phyloP scores from a whole-genome alignment of 2,888 invertebrate species.

The Apodemia mormo region DNA sequence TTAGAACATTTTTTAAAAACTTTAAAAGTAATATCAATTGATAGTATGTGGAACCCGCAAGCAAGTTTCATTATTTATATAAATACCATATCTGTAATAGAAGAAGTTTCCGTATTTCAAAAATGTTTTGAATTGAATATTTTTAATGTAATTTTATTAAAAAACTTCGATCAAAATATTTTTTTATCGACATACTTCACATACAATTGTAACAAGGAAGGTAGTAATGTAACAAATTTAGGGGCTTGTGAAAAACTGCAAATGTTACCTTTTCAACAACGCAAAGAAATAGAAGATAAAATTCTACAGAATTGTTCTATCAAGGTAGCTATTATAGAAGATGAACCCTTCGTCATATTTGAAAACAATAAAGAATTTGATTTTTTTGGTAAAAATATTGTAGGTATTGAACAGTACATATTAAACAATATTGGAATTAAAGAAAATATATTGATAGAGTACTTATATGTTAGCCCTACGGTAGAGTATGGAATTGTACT shows the following conservation, averaged over 20 bases:
- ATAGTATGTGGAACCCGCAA: constrained; percentile 35
- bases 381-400: constrained; percentile 37
- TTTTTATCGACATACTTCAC: constrained; percentile 11
- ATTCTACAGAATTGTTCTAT: constrained; percentile 46
- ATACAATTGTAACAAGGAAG: background rate
- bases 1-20: background rate
- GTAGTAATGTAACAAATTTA: constrained; percentile 4
- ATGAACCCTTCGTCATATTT: constrained; percentile 47
- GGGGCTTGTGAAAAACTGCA: constrained; percentile 10
- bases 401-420: constrained; percentile 54
- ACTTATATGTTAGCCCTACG: constrained; percentile 36
- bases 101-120: background rate
- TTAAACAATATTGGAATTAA: constrained; percentile 47
- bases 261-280: background rate
- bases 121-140: constrained; percentile 13
- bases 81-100: background rate
- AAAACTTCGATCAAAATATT: background rate
- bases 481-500: constrained; percentile 46
- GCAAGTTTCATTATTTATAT: constrained; percentile 30
- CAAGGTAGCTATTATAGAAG: constrained; percentile 46
- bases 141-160: constrained; percentile 17
- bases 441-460: constrained; percentile 45
- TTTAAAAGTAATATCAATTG: constrained; percentile 20
- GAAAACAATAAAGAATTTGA: constrained; percentile 40
- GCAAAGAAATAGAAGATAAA: background rate